Conservation (phyloP, 2,888 invertebrate genomes). For the Tetranychus piercei region DNA sequence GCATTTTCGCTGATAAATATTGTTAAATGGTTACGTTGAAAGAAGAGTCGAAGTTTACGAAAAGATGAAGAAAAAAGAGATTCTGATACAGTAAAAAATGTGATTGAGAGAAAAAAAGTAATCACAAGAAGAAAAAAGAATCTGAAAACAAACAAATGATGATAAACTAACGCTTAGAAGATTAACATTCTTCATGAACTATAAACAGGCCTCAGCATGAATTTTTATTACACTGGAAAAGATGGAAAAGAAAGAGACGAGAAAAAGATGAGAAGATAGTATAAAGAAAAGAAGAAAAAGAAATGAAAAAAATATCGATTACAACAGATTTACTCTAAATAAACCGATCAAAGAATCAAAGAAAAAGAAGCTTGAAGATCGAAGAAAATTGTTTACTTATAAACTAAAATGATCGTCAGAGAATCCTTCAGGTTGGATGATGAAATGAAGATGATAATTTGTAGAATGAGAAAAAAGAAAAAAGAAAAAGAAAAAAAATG, state of each 20-base stretch:
- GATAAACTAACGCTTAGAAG: constrained; percentile 11
- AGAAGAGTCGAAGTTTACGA: too few relatives aligned
- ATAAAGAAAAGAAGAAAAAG: not conserved
- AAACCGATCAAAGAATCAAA: not conserved
- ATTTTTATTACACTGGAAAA: not conserved
- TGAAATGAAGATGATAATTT: not conserved
- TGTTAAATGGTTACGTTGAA: too few relatives aligned
- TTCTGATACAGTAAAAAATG: too few relatives aligned
- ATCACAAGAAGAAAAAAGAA: too few relatives aligned
- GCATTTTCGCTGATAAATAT: too few relatives aligned
- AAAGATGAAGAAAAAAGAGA: too few relatives aligned
- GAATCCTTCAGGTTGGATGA: not conserved
- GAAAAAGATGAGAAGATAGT: too few relatives aligned
- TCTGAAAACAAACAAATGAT: too few relatives aligned
- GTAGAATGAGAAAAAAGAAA: not conserved
- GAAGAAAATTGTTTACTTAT: too few relatives aligned
- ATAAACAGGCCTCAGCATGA: not conserved
- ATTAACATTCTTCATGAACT: not conserved
- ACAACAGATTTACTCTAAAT: not conserved
- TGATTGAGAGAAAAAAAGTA: too few relatives aligned
- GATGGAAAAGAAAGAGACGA: too few relatives aligned
- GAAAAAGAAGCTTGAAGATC: not conserved
- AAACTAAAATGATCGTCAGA: not conserved
- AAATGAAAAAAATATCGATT: not conserved
- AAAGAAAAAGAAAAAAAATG: not conserved